Evolutionary conservation across 2,797 vertebrate genomes (phyloP).

Genomic region (Hipposideros larvatus): DNA sequence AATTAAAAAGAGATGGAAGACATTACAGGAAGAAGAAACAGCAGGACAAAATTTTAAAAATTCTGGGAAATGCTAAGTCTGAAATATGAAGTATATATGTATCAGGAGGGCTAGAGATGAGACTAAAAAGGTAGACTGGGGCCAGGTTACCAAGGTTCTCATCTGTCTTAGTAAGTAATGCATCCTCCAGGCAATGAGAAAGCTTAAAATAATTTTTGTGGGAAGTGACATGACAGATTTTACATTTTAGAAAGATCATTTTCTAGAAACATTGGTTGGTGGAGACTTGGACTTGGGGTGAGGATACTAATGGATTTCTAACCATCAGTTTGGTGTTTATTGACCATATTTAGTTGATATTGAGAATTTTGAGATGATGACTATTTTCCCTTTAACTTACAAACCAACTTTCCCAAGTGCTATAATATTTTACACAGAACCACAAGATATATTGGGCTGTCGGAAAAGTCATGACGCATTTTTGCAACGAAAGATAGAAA

Average conservation of each 20-base stretch:
- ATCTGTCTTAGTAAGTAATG: not conserved
- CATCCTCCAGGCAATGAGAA: not conserved
- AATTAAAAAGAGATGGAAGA: not conserved
- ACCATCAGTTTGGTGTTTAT: not conserved
- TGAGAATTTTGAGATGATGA: slow-evolving; percentile 50
- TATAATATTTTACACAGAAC: not conserved
- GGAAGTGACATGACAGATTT: not conserved
- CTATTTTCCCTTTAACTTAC: slow-evolving; percentile 47
- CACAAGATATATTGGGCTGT: not conserved
- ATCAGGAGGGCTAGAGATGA: not conserved
- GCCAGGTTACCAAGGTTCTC: too few relatives aligned
- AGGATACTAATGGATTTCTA: not conserved
- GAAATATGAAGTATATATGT: not conserved
- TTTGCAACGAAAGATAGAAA: too few relatives aligned
- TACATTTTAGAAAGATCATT: not conserved
- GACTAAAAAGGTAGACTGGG: not conserved
- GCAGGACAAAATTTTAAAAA: not conserved
- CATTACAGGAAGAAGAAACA: not conserved
- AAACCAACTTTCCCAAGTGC: not conserved
- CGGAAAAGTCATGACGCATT: too few relatives aligned
- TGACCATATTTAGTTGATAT: not conserved
- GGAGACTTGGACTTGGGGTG: not conserved
- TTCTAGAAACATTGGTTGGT: not conserved
- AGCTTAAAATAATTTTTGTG: not conserved
- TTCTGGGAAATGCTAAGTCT: not conserved